These are phyloP conservation scores for Cheilosia vulpina DNA, from an alignment of 2,888 invertebrate species.

Conservation along the genomic window DNA sequence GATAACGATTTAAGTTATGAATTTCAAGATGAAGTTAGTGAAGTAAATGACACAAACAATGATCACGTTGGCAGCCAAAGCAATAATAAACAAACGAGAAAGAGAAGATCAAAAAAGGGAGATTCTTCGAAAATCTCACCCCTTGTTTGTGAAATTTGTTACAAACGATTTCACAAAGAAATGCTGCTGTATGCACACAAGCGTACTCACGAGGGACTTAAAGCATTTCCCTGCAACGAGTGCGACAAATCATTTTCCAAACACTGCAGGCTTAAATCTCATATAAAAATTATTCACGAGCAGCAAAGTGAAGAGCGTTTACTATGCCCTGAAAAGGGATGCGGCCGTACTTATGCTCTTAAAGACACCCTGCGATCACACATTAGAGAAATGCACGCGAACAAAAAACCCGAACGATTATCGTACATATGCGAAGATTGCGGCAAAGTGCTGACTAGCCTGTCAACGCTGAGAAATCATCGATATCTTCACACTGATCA, in stretches of 20 bases:
- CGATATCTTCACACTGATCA: slow-evolving; percentile 82
- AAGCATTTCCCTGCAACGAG: slow-evolving; percentile 81
- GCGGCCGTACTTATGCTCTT: slow-evolving; percentile 80
- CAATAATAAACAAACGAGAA: slow-evolving; percentile 42
- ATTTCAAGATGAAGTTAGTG: slow-evolving; percentile 65
- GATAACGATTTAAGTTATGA: slow-evolving; percentile 31
- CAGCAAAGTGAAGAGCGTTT: slow-evolving; percentile 78
- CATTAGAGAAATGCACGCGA: slow-evolving; percentile 79
- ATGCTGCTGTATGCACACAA: slow-evolving; percentile 81
- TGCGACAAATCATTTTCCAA: slow-evolving; percentile 81
- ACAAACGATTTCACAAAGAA: slow-evolving; percentile 80
- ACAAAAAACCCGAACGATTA: slow-evolving; percentile 69
- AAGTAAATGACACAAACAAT: slow-evolving; percentile 67
- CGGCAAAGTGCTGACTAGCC: slow-evolving; percentile 82
- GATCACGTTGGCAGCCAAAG: slow-evolving; percentile 75
- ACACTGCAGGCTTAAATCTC: slow-evolving; percentile 79
- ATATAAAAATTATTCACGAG: slow-evolving; percentile 81
- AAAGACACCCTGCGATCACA: slow-evolving; percentile 81
- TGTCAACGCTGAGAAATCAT: slow-evolving; percentile 81
- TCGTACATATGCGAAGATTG: slow-evolving; percentile 81
- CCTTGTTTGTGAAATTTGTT: slow-evolving; percentile 81
- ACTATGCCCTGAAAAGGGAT: slow-evolving; percentile 79
- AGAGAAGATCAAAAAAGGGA: slow-evolving; percentile 78
- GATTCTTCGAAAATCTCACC: slow-evolving; percentile 78
- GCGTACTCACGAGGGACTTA: slow-evolving; percentile 81